phyloP scores from a whole-genome alignment of 2,113 vertebrate genomes.

The Poicephalus meyeri region DNA sequence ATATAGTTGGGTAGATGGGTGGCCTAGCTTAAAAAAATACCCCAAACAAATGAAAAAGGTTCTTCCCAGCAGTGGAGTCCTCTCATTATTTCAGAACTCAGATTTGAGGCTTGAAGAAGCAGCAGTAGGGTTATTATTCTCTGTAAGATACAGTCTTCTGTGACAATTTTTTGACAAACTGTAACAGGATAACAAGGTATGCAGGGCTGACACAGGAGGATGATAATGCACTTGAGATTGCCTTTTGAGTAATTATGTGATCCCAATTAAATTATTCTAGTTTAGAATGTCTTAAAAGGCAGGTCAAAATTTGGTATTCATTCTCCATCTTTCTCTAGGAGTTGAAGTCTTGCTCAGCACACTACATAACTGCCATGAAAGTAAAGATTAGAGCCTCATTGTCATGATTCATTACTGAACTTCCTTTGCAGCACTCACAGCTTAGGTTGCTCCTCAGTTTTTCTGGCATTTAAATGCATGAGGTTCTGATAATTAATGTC shows the following conservation, averaged over 20 bases:
- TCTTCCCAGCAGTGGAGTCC: conserved; percentile 15
- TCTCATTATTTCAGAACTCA: conserved; percentile 59
- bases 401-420: conserved; percentile 30
- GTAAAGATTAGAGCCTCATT: conserved; percentile 29
- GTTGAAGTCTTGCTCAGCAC: conserved; percentile 15
- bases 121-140: conserved; percentile 69
- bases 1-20: conserved; percentile 21
- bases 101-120: conserved; percentile 40
- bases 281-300: conserved; percentile 54
- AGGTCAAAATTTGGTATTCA: conserved; percentile 63
- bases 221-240: conserved; percentile 53
- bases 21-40: background rate
- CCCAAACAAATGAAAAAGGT: background rate
- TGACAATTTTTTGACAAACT: conserved; percentile 77
- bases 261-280: conserved; percentile 70
- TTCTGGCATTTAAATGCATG: background rate
- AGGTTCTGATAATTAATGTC: background rate
- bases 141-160: conserved; percentile 49
- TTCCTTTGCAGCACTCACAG: background rate
- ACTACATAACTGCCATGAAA: conserved; percentile 51
- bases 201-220: conserved; percentile 55
- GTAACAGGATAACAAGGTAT: conserved; percentile 70
- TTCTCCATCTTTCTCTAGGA: conserved; percentile 52
- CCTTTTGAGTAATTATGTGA: conserved; percentile 72
- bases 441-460: background rate